These are phyloP conservation scores for Pristis pectinata DNA, from an alignment of 2,797 vertebrate genomes.

Conservation along the genomic window DNA sequence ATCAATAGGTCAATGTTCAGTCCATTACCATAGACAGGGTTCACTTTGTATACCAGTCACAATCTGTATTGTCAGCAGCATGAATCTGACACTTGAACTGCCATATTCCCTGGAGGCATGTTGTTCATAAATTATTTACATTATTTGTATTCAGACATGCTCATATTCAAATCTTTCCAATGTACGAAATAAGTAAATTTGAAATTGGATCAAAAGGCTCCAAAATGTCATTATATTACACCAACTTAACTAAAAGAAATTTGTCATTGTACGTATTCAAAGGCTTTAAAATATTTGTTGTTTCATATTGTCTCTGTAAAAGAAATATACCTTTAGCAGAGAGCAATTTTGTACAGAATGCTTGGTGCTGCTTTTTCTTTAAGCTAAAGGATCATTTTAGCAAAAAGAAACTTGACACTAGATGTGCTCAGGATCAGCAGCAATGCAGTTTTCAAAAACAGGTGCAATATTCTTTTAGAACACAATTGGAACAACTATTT, in stretches of 20 bases:
- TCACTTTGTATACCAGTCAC: conserved; percentile 55
- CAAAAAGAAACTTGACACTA: neutral
- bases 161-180: conserved; percentile 52
- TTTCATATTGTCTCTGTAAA: neutral
- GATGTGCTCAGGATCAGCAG: neutral
- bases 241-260: conserved; percentile 12
- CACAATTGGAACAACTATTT: neutral
- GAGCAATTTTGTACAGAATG: neutral
- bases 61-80: conserved; percentile 65
- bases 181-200: conserved; percentile 27
- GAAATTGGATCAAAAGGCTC: conserved; percentile 10
- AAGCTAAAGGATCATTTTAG: neutral
- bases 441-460: neutral
- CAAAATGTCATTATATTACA: conserved; percentile 10
- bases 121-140: conserved; percentile 71
- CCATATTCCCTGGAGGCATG: conserved; percentile 59
- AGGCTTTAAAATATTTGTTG: neutral
- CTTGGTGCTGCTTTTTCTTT: neutral
- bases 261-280: neutral
- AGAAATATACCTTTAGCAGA: neutral
- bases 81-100: conserved; percentile 69
- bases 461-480: neutral
- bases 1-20: conserved; percentile 69
- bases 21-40: conserved; percentile 73
- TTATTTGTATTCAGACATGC: conserved; percentile 60